Evolutionary conservation across 1,140 invertebrate genomes (phyloP), one percentile per base, ranked within the genome.

Genomic region (Leucophenga varia): DNA sequence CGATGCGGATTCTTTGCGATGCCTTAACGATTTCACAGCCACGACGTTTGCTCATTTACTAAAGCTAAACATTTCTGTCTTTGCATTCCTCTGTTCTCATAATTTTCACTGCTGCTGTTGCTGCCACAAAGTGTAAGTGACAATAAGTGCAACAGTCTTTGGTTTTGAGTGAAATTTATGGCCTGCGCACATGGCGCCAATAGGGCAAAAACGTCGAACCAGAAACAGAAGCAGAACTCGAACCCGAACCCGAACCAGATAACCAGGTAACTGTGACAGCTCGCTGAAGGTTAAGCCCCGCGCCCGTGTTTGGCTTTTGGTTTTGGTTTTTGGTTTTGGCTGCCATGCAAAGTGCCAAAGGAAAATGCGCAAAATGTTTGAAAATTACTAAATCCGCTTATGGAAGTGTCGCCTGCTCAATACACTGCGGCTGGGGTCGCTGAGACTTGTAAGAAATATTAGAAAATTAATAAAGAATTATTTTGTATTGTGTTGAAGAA

Each of bases 351-450:
- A 38, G 40, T 47, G 22, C n/a, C 43, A 41, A 35, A 49, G 13
- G 31, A 59, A n/a, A 40, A 28, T 7, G 25, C 25, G 38, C 35
- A 38, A 59, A 60, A 55, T 57, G 54, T 52, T 52, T 30, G n/a
- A 65, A 65, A 65, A 65, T 65, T 65, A 65, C 61, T 65, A 65
- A 65, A 65, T 59, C 63, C 40, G 63, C 59, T 67, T 64, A 61
- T 50, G 38, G 49, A n/a, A n/a, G n/a, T n/a, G n/a, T n/a, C n/a
- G n/a, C n/a, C n/a, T n/a, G n/a, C n/a, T n/a, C n/a, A n/a, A n/a
- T n/a, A n/a, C n/a, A n/a, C n/a, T n/a, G n/a, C n/a, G n/a, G n/a
- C n/a, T n/a, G n/a, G n/a, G n/a, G n/a, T n/a, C n/a, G n/a, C n/a
- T n/a, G n/a, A n/a, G n/a, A n/a, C n/a, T n/a, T n/a, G n/a, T n/a